Evolutionary conservation across 1,140 invertebrate genomes (phyloP), one percentile per base, ranked within the genome.

Genomic region (Geopemphigus sp.): DNA sequence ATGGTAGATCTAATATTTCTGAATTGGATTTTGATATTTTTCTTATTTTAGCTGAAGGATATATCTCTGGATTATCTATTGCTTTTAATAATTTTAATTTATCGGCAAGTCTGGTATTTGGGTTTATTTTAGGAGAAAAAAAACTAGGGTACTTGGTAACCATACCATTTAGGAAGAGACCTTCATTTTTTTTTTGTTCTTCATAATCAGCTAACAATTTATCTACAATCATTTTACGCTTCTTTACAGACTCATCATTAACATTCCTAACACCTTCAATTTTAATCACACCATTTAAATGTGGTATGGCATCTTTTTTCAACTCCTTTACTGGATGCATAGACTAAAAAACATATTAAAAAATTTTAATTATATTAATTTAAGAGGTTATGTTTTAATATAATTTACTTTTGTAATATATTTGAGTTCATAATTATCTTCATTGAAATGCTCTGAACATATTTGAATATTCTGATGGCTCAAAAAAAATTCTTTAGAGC

Each of bases 151-250:
- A 78, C 6, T 61, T 61, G 2, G 22, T 26, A 24, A 47, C 14
- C n/a, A 76, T 57, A 19, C 72, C 32, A 19, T 59, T 76, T 5
- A 47, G 2, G n/a, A 26, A 6, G n/a, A n/a, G n/a, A 63, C 6
- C 2, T 63, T 26, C 22, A 78, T 29, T 78, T 19, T 78, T 78
- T 63, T 78, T 32, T 29, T 78, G n/a, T 5, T 78, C 57, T 4
- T 76, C 72, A 61, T 78, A 78, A 26, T 78, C 57, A 29, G 74
- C 74, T 26, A 78, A 63, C 17, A 78, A 45, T 78, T 78, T 78
- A 19, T 78, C 74, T 1, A 78, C 74, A 78, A 78, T 14, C 17
- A 61, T 50, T 78, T 78, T 78, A 61, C 74, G 54, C 11, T 78
- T 63, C 6, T 8, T 73, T 24, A 17, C n/a, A 22, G n/a, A 45